Evolutionary conservation across 2,113 vertebrate genomes (phyloP).

Genomic region (Serinus canaria): DNA sequence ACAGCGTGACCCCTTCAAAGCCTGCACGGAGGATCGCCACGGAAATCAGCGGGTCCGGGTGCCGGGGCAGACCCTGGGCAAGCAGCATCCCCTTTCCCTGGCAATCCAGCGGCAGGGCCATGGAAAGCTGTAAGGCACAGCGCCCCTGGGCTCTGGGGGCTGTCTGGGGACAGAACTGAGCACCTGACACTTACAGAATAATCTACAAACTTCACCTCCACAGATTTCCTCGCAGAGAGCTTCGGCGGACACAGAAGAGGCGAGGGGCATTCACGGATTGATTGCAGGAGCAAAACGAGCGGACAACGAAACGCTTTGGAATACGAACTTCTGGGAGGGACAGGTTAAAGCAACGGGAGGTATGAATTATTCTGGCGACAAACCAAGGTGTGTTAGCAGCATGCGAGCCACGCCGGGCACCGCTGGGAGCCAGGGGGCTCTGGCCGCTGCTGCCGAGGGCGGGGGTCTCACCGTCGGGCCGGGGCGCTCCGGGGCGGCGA

Average conservation of each 20-base stretch:
- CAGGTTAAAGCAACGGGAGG: background rate
- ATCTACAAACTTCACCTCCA: background rate
- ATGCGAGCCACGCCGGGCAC: rapidly evolving
- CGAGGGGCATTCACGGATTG: background rate
- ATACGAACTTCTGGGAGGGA: background rate
- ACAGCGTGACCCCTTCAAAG: background rate
- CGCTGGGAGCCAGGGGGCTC: background rate
- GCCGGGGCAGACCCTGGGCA: background rate
- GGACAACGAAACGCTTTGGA: rapidly evolving
- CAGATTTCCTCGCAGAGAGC: background rate
- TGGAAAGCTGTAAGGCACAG: no score
- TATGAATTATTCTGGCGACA: background rate
- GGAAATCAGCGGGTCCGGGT: background rate
- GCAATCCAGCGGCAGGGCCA: background rate
- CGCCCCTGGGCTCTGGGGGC: rapidly evolving
- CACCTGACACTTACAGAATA: background rate
- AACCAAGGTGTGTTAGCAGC: rapidly evolving
- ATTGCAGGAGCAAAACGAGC: rapidly evolving
- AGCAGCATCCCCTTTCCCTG: background rate
- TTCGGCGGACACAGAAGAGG: rapidly evolving
- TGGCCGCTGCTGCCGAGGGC: rapidly evolving
- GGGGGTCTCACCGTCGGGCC: no score
- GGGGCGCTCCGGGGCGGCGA: background rate
- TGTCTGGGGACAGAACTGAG: no score
- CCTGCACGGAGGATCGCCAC: background rate